A percentile compares a stretch with the other conserved stretches of the same genome.
Evolutionary conservation across 2,888 invertebrate genomes (phyloP).

Genomic region (Eupithecia insigniata): DNA sequence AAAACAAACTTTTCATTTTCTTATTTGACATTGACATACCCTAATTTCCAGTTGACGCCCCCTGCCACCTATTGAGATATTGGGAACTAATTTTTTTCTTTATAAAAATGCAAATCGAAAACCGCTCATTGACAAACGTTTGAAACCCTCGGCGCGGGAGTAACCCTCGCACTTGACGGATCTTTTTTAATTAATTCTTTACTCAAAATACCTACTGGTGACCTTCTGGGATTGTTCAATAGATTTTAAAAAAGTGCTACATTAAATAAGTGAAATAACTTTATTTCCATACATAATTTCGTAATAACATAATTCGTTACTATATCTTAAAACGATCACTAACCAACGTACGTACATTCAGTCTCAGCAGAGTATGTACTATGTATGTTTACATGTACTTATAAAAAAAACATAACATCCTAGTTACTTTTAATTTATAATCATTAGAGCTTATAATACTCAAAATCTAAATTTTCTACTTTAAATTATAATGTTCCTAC

Average conservation of each 20-base stretch:
- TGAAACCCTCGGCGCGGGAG: too few relatives aligned
- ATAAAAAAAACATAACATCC: not conserved
- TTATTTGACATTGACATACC: too few relatives aligned
- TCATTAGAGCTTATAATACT: not conserved
- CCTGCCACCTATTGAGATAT: too few relatives aligned
- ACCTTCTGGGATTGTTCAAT: not conserved
- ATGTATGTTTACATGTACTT: not conserved
- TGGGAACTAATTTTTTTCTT: too few relatives aligned
- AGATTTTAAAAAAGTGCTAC: not conserved
- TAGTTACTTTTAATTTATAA: not conserved
- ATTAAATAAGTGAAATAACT: not conserved
- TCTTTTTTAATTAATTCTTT: not conserved
- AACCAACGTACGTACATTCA: slow-evolving; percentile 49
- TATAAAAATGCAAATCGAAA: too few relatives aligned
- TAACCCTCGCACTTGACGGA: too few relatives aligned
- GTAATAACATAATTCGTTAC: not conserved
- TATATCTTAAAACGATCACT: slow-evolving; percentile 47
- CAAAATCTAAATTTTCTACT: too few relatives aligned
- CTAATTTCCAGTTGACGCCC: too few relatives aligned
- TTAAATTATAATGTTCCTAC: not conserved
- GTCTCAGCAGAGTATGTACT: slow-evolving; percentile 37
- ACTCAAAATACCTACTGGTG: not conserved
- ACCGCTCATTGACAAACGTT: too few relatives aligned
- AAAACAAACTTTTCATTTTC: too few relatives aligned
- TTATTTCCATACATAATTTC: slow-evolving; percentile 5